Evolutionary conservation across 2,888 invertebrate genomes (phyloP).

Genomic region (Villa cingulata): DNA sequence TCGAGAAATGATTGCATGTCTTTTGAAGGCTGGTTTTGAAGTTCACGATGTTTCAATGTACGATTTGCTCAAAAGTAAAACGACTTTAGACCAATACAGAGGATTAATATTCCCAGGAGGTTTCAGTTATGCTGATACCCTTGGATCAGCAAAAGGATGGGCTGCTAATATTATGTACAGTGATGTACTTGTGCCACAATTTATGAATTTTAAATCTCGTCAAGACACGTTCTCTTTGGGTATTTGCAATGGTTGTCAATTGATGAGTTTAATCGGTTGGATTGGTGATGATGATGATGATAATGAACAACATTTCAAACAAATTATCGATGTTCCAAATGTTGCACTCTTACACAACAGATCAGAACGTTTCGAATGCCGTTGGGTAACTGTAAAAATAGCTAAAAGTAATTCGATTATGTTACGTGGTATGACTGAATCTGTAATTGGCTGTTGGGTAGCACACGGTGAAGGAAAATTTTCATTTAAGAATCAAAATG

Average conservation of each 20-base stretch:
- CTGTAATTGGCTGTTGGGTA: constrained; percentile 89
- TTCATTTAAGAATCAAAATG: constrained; percentile 40
- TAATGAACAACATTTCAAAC: constrained; percentile 18
- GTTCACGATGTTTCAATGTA: constrained; percentile 93
- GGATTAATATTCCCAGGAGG: constrained; percentile 91
- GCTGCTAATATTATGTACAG: constrained; percentile 83
- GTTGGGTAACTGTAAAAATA: constrained; percentile 65
- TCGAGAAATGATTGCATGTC: constrained; percentile 88
- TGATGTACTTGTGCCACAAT: constrained; percentile 56
- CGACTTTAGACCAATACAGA: constrained; percentile 64
- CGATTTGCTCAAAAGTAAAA: constrained; percentile 58
- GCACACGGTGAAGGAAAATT: constrained; percentile 92
- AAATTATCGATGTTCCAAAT: constrained; percentile 38
- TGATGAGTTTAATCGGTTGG: constrained; percentile 91
- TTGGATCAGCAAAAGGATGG: constrained; percentile 98
- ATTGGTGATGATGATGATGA: constrained; percentile 44
- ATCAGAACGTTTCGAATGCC: constrained; percentile 75
- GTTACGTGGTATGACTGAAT: constrained; percentile 76
- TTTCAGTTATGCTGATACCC: constrained; percentile 95
- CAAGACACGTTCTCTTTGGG: constrained; percentile 87
- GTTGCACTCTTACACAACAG: constrained; percentile 70
- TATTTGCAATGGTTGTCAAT: constrained; percentile 96
- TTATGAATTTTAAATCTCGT: constrained; percentile 59
- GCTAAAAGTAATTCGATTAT: constrained; percentile 56
- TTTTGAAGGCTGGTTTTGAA: constrained; percentile 76